Percentiles rank a stretch among this genome's conserved stretches.
Evolutionary conservation across 2,797 vertebrate species (phyloP).

Genomic region (Alectoris magna): DNA sequence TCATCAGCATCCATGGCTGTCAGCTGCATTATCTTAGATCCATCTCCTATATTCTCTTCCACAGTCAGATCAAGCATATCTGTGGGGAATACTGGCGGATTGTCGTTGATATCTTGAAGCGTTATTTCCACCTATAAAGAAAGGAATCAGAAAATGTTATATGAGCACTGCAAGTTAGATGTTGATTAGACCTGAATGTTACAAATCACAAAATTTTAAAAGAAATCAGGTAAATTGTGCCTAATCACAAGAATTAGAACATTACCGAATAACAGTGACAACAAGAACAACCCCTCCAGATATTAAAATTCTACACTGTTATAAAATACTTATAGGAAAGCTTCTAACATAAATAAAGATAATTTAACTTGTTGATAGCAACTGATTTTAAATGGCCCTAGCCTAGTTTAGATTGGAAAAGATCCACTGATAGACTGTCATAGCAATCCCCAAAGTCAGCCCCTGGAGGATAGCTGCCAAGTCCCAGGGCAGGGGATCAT

Average conservation of each 20-base stretch:
- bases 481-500: slow-evolving; percentile 73
- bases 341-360: slow-evolving; percentile 60
- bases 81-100: slow-evolving; percentile 95
- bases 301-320: slow-evolving; percentile 61
- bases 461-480: slow-evolving; percentile 77
- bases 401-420: slow-evolving; percentile 72
- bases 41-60: slow-evolving; percentile 94
- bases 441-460: slow-evolving; percentile 77
- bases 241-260: slow-evolving; percentile 37
- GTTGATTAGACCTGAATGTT: slow-evolving; percentile 8
- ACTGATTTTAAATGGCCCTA: slow-evolving; percentile 65
- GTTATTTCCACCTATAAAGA: slow-evolving; percentile 94
- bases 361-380: slow-evolving; percentile 68
- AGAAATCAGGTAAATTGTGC: background rate
- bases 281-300: slow-evolving; percentile 2
- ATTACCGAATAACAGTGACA: slow-evolving; percentile 24
- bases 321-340: slow-evolving; percentile 51
- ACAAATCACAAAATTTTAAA: slow-evolving; percentile 28
- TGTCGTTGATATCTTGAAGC: slow-evolving; percentile 98
- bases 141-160: slow-evolving; percentile 19
- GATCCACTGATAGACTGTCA: slow-evolving; percentile 76
- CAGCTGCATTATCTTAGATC: slow-evolving; percentile 96
- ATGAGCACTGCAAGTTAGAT: background rate
- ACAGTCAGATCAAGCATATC: slow-evolving; percentile 93
- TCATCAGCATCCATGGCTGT: slow-evolving; percentile 96